phyloP scores from a whole-genome alignment of 2,113 vertebrate species.

The Bos javanicus region DNA sequence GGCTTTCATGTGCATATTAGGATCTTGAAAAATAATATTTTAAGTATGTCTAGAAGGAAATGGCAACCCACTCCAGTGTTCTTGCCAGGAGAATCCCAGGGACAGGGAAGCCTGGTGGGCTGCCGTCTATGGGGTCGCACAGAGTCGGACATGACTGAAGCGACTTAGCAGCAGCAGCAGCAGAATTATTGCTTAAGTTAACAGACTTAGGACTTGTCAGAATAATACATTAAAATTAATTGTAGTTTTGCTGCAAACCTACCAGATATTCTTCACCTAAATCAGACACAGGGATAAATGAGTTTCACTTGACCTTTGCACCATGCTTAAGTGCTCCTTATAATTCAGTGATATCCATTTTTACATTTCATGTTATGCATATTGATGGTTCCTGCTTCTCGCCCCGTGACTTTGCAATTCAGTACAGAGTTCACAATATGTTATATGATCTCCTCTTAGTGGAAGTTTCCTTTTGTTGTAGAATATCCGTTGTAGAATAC shows the following conservation, averaged over 20 bases:
- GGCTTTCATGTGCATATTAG: not conserved
- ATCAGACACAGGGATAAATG: not conserved
- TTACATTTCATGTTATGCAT: not conserved
- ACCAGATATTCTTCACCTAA: not conserved
- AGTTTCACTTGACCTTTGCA: slow-evolving; percentile 20
- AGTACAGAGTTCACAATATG: slow-evolving; percentile 5
- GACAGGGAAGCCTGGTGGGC: too few relatives aligned
- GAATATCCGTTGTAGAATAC: not conserved
- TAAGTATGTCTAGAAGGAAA: not conserved
- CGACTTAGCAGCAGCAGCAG: too few relatives aligned
- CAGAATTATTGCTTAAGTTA: not conserved
- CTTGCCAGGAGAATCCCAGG: too few relatives aligned
- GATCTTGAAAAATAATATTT: slow-evolving; percentile 22
- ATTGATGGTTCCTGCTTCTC: not conserved
- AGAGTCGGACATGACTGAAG: too few relatives aligned
- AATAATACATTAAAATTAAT: slow-evolving; percentile 7
- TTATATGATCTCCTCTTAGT: not conserved
- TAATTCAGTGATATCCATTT: not conserved
- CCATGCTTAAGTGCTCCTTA: not conserved
- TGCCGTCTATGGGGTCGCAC: too few relatives aligned
- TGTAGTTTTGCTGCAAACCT: not conserved
- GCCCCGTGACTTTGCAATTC: not conserved
- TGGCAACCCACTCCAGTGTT: too few relatives aligned
- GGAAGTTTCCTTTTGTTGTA: not conserved
- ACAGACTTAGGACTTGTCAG: not conserved